Evolutionary conservation across 2,888 invertebrate genomes (phyloP).

Genomic region (Arrhopalites spinosus): DNA sequence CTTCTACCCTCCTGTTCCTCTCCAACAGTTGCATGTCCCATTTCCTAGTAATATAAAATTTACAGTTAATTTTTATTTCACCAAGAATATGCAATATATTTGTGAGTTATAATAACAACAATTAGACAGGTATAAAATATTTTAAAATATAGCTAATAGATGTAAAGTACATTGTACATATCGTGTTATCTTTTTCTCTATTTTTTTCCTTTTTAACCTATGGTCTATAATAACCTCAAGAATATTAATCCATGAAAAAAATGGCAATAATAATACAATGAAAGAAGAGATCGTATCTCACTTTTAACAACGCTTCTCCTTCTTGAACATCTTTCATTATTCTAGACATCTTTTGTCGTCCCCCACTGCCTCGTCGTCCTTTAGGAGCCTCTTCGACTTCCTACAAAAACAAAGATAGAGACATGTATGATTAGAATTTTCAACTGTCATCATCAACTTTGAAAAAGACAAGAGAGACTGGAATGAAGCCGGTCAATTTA

Average conservation of each 20-base stretch:
- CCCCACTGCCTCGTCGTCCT: slow-evolving; percentile 50
- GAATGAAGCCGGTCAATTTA: not conserved
- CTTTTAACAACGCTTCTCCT: slow-evolving; percentile 54
- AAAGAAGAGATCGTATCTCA: no score
- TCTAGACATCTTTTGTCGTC: slow-evolving; percentile 49
- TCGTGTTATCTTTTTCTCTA: not conserved
- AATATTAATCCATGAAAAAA: no score
- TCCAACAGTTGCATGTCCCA: slow-evolving; percentile 52
- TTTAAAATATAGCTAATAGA: not conserved
- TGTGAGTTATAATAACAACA: no score
- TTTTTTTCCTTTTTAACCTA: not conserved
- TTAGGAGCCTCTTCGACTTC: slow-evolving; percentile 35
- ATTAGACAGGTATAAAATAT: no score
- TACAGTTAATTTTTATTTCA: no score
- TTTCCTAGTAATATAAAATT: no score
- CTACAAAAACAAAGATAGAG: not conserved
- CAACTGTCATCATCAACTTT: not conserved
- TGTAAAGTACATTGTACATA: not conserved
- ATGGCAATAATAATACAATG: no score
- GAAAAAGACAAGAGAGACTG: not conserved
- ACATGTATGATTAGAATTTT: not conserved
- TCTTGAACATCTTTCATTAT: slow-evolving; percentile 55
- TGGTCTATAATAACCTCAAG: no score
- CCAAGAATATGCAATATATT: no score
- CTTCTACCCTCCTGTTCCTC: slow-evolving; percentile 52